Base-by-base conservation (phyloP, 2,888 invertebrate species). In the Dysmachus trigonus region DNA sequence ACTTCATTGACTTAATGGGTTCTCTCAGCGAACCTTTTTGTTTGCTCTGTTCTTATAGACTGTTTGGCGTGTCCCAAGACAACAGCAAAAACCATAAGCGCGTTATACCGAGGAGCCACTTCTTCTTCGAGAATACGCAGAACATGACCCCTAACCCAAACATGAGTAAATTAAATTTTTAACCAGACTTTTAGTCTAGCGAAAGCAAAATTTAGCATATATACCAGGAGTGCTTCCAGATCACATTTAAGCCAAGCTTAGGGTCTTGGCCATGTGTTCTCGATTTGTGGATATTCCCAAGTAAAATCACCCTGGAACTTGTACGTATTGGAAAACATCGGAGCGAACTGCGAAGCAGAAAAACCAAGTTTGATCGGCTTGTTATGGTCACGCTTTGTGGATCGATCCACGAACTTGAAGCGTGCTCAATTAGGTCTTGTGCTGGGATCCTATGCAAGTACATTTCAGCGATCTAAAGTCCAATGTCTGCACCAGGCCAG, bases 381-480 rank as follows among this genome's bases (percentile, higher is more conserved):
- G 88, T 88, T 88, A 88, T 88, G 88, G 89, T 89, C 88, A 89
- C 88, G 89, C 88, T 88, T 87, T 86, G 87, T 88, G 87, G 86
- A 88, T 87, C 85, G 85, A 88, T 88, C 88, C 88, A 88, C 88
- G 88, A 88, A 88, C 88, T 88, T 88, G 88, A 89, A 89, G 88
- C 88, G 88, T 88, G 88, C 88, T 88, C 89, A 88, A 88, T 89
- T 89, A 88, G 88, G 87, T 87, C 88, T 84, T 84, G 41, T 51
- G 41, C 72, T 83, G 41, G 31, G 83, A 83, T 83, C 41, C 83
- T 72, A 41, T 83, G 72, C 83, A 83, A 31, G 71, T 72, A 83
- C 7, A 72, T 47, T 83, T 38, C 30, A 41, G 41, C 30, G n/a
- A 38, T 15, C n/a, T 38, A 1, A 6, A 83, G 71, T 15, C 10